Base-by-base conservation (phyloP, 2,888 invertebrate genomes). In the Amphipyra tragopoginis region DNA sequence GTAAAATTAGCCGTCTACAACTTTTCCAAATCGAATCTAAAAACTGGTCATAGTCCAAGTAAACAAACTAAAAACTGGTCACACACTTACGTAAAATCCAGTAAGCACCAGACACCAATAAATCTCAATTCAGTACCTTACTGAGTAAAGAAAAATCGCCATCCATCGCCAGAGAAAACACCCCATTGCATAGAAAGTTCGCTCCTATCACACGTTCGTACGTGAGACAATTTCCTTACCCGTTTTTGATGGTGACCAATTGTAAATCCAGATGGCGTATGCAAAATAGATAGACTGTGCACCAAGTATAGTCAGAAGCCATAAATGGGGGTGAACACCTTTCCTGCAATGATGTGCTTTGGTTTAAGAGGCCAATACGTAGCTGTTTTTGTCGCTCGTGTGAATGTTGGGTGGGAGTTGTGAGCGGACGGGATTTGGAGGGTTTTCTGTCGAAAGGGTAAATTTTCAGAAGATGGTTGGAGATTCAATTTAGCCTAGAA, bases 211-310 rank as follows among this genome's bases (percentile, higher is more conserved):
- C 56, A 73, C 40, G 56, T 53, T 44, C 65, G 65, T 80, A 83
- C 88, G 86, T 89, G 88, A 82, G 88, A 89, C 90, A 83, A 90
- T 91, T 89, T 86, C 83, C 81, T 84, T 79, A 76, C 65, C 88
- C 85, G 78, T 87, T 90, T 89, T 86, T 86, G 91, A 90, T 82
- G 83, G 81, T 82, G 71, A 81, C 82, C 88, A 89, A 89, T 90
- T 90, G 92, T 88, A 85, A 87, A 86, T 86, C 86, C 77, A 70
- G 72, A 67, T 65, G 72, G 81, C 60, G 78, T 87, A 92, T 91
- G 92, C 91, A 91, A 92, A 91, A 77, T 73, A 84, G 84, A 75
- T 68, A 71, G 70, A 77, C 81, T 56, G 21, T 21, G 56, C 66
- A 63, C 90, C 91, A 85, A 85, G 85, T 90, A 88, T 85, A 88